A percentile compares a stretch with the other conserved stretches of the same genome.
phyloP scores from a whole-genome alignment of 1,140 invertebrate genomes.

The Drosophila sulfurigaster region DNA sequence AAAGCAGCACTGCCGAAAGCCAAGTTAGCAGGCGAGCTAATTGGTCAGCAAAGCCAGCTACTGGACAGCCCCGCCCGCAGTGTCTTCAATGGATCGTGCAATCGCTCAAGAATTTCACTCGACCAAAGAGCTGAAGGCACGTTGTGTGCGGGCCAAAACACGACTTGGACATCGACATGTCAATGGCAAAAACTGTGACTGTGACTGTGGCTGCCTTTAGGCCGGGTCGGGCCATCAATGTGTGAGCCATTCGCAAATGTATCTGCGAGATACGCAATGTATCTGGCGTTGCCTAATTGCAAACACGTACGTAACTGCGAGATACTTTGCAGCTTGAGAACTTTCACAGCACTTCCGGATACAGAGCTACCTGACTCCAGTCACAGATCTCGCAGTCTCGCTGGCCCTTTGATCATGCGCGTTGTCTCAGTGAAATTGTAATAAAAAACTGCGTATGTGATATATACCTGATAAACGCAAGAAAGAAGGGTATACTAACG shows the following conservation, averaged over 20 bases:
- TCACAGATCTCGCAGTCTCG: constrained; percentile 9
- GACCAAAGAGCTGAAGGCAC: not conserved
- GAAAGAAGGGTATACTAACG: no score
- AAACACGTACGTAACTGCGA: constrained; percentile 14
- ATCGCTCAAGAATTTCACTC: constrained; percentile 13
- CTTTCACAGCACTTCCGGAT: constrained; percentile 55
- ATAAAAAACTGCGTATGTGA: constrained; percentile 41
- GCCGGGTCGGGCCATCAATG: no score
- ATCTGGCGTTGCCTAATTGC: not conserved
- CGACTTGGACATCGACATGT: not conserved
- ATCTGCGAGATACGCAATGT: constrained; percentile 6
- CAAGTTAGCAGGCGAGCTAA: not conserved
- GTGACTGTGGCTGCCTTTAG: not conserved
- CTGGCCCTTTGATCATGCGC: constrained; percentile 29
- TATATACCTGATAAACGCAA: no score
- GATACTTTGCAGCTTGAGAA: constrained; percentile 42
- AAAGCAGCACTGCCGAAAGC: constrained; percentile 10
- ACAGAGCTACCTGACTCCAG: not conserved
- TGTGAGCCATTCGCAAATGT: not conserved
- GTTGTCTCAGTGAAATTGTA: constrained; percentile 34
- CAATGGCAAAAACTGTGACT: not conserved
- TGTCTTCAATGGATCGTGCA: constrained; percentile 5
- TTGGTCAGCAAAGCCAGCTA: not conserved
- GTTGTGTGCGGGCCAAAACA: constrained; percentile 8
- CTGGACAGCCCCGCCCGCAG: not conserved